Evolutionary conservation across 1,140 invertebrate species (phyloP).

Genomic region (Pissodes strobi): DNA sequence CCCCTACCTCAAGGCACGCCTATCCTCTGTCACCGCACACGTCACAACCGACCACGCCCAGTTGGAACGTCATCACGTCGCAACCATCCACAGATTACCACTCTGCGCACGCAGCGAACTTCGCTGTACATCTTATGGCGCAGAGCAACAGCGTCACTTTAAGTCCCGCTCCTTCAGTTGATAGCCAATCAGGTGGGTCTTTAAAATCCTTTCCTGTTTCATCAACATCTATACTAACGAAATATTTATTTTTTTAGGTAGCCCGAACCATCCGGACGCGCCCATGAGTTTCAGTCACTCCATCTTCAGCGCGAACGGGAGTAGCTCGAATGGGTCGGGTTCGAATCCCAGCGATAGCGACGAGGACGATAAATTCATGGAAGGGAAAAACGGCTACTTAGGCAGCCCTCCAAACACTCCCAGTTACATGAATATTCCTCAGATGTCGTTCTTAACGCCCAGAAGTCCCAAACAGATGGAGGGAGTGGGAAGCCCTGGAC

Average conservation of each 20-base stretch:
- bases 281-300: constrained; percentile 50
- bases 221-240: too few species aligned
- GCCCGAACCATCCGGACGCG: constrained; percentile 73
- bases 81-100: constrained; percentile 67
- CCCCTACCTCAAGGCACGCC: constrained; percentile 79
- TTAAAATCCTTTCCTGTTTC: not conserved
- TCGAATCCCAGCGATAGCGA: constrained; percentile 75
- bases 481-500: constrained; percentile 57
- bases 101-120: constrained; percentile 62
- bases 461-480: constrained; percentile 54
- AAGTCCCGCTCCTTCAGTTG: constrained; percentile 85
- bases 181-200: constrained; percentile 71
- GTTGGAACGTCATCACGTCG: constrained; percentile 68
- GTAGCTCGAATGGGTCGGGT: constrained; percentile 60
- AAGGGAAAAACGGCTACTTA: constrained; percentile 54
- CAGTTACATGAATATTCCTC: constrained; percentile 57
- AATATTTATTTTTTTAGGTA: constrained; percentile 46
- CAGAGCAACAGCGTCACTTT: constrained; percentile 82
- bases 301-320: constrained; percentile 56
- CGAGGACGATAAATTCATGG: constrained; percentile 63
- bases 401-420: constrained; percentile 68
- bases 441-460: constrained; percentile 56
- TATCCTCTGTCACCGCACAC: constrained; percentile 72
- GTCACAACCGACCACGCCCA: constrained; percentile 76
- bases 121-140: constrained; percentile 69